Percentiles rank a stretch among this genome's conserved stretches.
Evolutionary conservation across 2,113 vertebrate genomes (phyloP).

Genomic region (Channa argus): DNA sequence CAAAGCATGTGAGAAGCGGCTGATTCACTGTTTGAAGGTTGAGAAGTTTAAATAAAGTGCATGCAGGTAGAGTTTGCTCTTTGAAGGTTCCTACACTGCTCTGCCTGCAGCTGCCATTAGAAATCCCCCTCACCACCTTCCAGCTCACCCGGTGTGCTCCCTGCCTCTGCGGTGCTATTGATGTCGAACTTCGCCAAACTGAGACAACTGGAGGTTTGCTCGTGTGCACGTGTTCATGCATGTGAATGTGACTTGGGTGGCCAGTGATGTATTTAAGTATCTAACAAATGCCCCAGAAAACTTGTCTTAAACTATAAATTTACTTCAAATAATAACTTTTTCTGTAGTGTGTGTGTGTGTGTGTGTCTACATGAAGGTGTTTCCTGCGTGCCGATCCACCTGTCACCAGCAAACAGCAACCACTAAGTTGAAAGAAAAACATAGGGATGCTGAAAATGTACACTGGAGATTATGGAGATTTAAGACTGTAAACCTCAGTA

Average conservation of each 20-base stretch:
- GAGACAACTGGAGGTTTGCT: slow-evolving; percentile 21
- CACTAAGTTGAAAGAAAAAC: slow-evolving; percentile 21
- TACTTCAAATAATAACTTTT: slow-evolving; percentile 31
- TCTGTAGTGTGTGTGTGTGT: not conserved
- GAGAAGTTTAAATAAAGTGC: slow-evolving; percentile 9
- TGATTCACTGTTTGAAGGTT: slow-evolving; percentile 41
- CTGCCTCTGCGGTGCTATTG: slow-evolving; percentile 54
- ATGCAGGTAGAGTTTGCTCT: slow-evolving; percentile 29
- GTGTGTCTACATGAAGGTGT: slow-evolving; percentile 24
- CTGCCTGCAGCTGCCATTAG: slow-evolving; percentile 46
- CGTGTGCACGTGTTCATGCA: no score
- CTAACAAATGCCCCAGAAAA: slow-evolving; percentile 60
- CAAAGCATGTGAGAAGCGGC: slow-evolving; percentile 15
- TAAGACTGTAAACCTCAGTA: slow-evolving; percentile 4
- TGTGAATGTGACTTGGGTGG: slow-evolving; percentile 5
- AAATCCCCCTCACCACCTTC: slow-evolving; percentile 49
- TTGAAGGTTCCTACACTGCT: slow-evolving; percentile 46
- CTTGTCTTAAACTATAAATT: slow-evolving; percentile 45
- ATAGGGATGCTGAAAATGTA: slow-evolving; percentile 1
- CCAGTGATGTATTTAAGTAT: slow-evolving; percentile 53
- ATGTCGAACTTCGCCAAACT: slow-evolving; percentile 39
- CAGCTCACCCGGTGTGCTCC: slow-evolving; percentile 52
- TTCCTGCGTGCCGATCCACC: slow-evolving; percentile 38
- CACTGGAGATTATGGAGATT: slow-evolving; percentile 22
- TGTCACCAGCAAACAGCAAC: slow-evolving; percentile 35